phyloP scores from a whole-genome alignment of 2,888 invertebrate species.

The Lasioglossum oenotherae region DNA sequence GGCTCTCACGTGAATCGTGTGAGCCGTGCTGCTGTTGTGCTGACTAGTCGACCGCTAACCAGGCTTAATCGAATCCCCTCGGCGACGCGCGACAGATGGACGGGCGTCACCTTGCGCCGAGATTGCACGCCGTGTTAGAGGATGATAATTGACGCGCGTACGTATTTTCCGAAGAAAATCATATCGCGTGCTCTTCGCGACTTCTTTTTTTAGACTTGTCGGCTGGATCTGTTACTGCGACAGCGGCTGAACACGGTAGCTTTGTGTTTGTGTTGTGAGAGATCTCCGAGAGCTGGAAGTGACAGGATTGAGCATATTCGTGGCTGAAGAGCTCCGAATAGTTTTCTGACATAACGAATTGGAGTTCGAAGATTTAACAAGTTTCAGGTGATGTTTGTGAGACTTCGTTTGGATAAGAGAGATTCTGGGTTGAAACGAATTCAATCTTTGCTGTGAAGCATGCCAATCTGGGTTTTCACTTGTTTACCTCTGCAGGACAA shows the following conservation, averaged over 20 bases:
- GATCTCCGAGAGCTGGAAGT: neutral
- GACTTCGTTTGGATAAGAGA: neutral
- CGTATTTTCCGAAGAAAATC: neutral
- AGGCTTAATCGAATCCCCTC: slow-evolving; percentile 57
- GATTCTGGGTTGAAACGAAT: neutral
- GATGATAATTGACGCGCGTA: neutral
- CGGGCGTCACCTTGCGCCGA: slow-evolving; percentile 32
- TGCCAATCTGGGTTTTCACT: neutral
- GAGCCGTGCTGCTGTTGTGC: slow-evolving; percentile 40
- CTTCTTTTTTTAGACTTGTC: neutral
- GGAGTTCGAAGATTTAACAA: neutral
- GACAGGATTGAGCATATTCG: neutral
- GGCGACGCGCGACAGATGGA: slow-evolving; percentile 50
- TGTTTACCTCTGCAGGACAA: neutral
- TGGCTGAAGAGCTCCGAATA: neutral
- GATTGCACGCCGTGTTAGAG: slow-evolving; percentile 44
- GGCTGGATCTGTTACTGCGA: neutral
- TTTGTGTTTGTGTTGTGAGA: slow-evolving; percentile 5
- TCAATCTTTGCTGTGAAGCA: too few relatives aligned
- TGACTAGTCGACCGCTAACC: slow-evolving; percentile 61
- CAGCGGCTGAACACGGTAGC: neutral
- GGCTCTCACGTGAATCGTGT: slow-evolving; percentile 66
- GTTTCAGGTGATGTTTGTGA: neutral
- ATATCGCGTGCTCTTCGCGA: neutral
- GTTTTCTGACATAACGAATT: neutral